Conservation (phyloP, 2,113 vertebrate genomes). For the Hypomesus transpacificus region DNA sequence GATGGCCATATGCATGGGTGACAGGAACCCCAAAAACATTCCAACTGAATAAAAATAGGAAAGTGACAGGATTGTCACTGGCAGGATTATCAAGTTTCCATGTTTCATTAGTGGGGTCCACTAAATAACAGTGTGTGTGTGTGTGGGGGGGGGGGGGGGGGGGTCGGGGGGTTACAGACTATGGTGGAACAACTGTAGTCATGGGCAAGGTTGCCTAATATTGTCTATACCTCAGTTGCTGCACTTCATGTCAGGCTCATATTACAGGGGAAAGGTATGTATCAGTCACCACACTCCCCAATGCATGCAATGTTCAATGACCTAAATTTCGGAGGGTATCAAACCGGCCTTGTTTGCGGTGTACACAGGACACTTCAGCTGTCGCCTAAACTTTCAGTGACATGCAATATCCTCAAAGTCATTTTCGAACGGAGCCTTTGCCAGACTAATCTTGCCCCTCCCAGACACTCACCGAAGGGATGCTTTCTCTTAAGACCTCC, state of each 20-base stretch:
- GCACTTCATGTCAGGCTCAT: too few relatives aligned
- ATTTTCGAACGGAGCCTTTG: constrained; percentile 53
- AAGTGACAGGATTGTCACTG: too few relatives aligned
- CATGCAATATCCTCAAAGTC: constrained; percentile 57
- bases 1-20: constrained; percentile 20
- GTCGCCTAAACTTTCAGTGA: constrained; percentile 49
- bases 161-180: too few relatives aligned
- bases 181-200: too few relatives aligned
- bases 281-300: too few relatives aligned
- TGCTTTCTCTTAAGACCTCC: constrained; percentile 55
- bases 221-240: too few relatives aligned
- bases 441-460: constrained; percentile 60
- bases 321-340: constrained; percentile 44
- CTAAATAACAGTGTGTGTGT: too few relatives aligned
- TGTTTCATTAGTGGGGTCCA: too few relatives aligned
- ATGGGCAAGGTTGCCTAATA: too few relatives aligned
- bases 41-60: constrained; percentile 8
- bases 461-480: constrained; percentile 62
- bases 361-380: constrained; percentile 35
- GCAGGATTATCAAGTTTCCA: too few relatives aligned
- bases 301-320: constrained; percentile 32
- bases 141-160: too few relatives aligned
- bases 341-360: constrained; percentile 41
- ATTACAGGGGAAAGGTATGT: too few relatives aligned
- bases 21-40: constrained; percentile 28